These are phyloP conservation scores for Sabellastarte sp. DNA, from an alignment of 2,888 invertebrate species.

Conservation along the genomic window DNA sequence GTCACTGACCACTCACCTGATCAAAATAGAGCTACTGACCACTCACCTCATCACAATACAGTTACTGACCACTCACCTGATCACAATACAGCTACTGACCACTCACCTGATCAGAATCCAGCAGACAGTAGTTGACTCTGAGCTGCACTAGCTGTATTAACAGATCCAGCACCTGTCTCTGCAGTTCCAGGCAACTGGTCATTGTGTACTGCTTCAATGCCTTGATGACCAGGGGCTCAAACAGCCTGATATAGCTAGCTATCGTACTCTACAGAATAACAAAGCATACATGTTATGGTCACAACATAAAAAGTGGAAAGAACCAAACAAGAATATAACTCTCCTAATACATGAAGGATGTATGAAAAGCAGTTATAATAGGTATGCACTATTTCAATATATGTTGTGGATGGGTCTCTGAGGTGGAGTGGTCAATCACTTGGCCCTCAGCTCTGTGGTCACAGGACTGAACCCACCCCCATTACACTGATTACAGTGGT, in stretches of 20 bases:
- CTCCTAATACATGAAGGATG: not conserved
- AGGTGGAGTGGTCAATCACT: too few relatives aligned
- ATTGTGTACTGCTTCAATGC: slow-evolving; percentile 86
- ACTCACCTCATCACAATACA: too few relatives aligned
- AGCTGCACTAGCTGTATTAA: slow-evolving; percentile 83
- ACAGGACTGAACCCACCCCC: too few relatives aligned
- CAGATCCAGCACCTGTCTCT: slow-evolving; percentile 80
- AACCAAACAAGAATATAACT: not conserved
- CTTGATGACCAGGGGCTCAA: slow-evolving; percentile 93
- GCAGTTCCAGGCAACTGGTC: slow-evolving; percentile 76
- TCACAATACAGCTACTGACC: too few relatives aligned
- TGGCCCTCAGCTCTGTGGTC: too few relatives aligned
- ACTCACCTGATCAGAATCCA: slow-evolving; percentile 80
- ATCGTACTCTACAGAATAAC: slow-evolving; percentile 56
- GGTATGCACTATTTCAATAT: too few relatives aligned
- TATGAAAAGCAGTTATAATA: not conserved
- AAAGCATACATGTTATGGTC: not conserved
- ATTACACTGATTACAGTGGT: too few relatives aligned
- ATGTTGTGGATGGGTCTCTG: too few relatives aligned
- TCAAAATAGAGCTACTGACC: too few relatives aligned
- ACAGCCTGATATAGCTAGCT: slow-evolving; percentile 82
- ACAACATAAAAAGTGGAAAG: not conserved
- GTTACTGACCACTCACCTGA: too few relatives aligned
- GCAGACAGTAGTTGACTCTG: slow-evolving; percentile 88
- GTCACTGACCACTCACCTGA: too few relatives aligned